Base-by-base conservation (phyloP, 2,113 vertebrate genomes). In the Varanus salvator region DNA sequence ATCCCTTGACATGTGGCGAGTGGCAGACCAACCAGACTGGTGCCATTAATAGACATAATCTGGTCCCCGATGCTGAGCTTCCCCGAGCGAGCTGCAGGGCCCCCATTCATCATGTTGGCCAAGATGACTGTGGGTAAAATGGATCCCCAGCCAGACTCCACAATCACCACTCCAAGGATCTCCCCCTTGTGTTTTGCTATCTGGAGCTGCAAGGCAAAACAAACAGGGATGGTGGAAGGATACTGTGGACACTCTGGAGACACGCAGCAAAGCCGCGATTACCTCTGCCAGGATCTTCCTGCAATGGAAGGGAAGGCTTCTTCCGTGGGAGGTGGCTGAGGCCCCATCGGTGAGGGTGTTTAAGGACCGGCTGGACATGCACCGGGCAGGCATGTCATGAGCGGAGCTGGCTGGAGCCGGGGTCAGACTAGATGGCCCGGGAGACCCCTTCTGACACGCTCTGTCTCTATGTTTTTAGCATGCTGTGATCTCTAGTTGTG, bases 11-110 rank as follows among this genome's bases (percentile, higher is more conserved):
- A 99, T 86, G 99, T 99, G 96, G 98, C 98, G 14, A 99, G 98
- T 0, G 99, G 99, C 89, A 99, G 98, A 83, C 99, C 99, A 93
- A 99, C 99, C 85, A 99, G 97, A 95, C 99, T 99, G 95, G 99
- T 99, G 89, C 99, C 99, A 71, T 99, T 99, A 96, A 99, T 98
- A 93, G 99, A 99, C 99, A 99, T 99, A 94, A 99, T 99, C 97
- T 99, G 99, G 97, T 99, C 99, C 68, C 99, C 99, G 66, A 99
- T 99, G 97, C 99, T 99, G 89, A 99, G 98, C 96, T 99, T 99
- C 90, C 99, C 98, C 0, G 99, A 99, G 89, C 99, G 99, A 31
- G 99, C 99, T 0, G 99, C 99, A 0, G 99, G 99, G 1, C 98
- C 99, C 0, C 98, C 98, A 0, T 99, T 99, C 99, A 99, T 99